Percentiles rank a stretch among this genome's conserved stretches.
Evolutionary conservation across 2,113 vertebrate species (phyloP).

Genomic region (Brevimyrus niger): DNA sequence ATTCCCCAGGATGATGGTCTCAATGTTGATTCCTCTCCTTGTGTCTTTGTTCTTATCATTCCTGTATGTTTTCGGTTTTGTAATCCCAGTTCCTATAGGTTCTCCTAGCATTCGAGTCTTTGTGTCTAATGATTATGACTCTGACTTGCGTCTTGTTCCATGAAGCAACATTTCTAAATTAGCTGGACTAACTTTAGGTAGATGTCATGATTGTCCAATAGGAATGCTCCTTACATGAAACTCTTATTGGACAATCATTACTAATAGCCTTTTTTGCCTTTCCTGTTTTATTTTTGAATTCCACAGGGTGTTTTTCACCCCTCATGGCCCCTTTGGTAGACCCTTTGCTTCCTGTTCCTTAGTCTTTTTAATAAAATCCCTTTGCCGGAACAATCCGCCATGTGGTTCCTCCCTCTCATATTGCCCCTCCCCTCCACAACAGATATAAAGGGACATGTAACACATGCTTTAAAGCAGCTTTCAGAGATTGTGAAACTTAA

Average conservation of each 20-base stretch:
- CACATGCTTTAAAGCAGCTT: not conserved
- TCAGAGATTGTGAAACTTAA: not conserved
- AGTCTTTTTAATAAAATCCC: not conserved
- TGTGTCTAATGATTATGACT: not conserved
- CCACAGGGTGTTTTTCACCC: no score
- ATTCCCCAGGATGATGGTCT: not conserved
- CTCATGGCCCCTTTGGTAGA: not conserved
- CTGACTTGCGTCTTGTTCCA: not conserved
- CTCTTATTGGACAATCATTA: not conserved
- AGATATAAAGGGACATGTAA: not conserved
- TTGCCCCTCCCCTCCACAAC: not conserved
- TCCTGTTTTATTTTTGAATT: no score
- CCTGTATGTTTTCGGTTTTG: not conserved
- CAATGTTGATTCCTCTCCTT: not conserved
- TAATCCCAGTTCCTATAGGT: not conserved
- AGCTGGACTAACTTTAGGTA: no score
- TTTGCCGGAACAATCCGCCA: not conserved
- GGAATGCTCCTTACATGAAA: not conserved
- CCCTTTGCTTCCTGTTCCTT: not conserved
- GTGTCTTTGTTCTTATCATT: not conserved
- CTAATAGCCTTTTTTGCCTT: no score
- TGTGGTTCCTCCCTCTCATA: not conserved
- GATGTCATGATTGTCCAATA: no score
- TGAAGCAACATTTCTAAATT: not conserved
- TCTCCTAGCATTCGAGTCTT: not conserved